phyloP scores from a whole-genome alignment of 2,797 vertebrate genomes.

The Anas bernieri region DNA sequence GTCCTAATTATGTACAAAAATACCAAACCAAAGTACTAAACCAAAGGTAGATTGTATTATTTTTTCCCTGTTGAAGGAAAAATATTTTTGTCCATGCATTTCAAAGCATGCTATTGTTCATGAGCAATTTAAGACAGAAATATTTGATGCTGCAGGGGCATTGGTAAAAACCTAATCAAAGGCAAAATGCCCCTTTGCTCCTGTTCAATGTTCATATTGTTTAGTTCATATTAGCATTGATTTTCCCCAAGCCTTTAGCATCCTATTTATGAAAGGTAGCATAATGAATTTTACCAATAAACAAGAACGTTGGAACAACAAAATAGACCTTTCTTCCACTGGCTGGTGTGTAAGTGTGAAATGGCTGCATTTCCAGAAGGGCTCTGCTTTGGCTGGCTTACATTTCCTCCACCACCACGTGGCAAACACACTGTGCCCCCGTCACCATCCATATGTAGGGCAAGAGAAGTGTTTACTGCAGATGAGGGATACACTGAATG shows the following conservation, averaged over 20 bases:
- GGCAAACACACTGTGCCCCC: not conserved
- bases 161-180: slow-evolving; percentile 35
- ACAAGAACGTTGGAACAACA: not conserved
- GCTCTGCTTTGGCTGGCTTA: not conserved
- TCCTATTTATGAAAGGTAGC: slow-evolving; percentile 21
- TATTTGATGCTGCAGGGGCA: not conserved
- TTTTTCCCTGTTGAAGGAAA: not conserved
- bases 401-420: not conserved
- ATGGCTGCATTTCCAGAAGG: not conserved
- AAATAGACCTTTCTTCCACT: not conserved
- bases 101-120: not conserved
- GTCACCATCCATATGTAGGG: not conserved
- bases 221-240: slow-evolving; percentile 20
- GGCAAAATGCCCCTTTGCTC: slow-evolving; percentile 2
- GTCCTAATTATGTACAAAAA: not conserved
- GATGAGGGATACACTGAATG: not conserved
- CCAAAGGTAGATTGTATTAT: not conserved
- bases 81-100: not conserved
- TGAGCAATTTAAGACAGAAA: not conserved
- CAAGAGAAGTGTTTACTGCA: not conserved
- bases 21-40: not conserved
- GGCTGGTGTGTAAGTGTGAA: not conserved
- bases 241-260: slow-evolving; percentile 23
- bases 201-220: slow-evolving; percentile 6
- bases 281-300: slow-evolving; percentile 32